These are phyloP conservation scores for Phataginus tricuspis DNA, from an alignment of 2,797 vertebrate genomes.

Conservation along the genomic window DNA sequence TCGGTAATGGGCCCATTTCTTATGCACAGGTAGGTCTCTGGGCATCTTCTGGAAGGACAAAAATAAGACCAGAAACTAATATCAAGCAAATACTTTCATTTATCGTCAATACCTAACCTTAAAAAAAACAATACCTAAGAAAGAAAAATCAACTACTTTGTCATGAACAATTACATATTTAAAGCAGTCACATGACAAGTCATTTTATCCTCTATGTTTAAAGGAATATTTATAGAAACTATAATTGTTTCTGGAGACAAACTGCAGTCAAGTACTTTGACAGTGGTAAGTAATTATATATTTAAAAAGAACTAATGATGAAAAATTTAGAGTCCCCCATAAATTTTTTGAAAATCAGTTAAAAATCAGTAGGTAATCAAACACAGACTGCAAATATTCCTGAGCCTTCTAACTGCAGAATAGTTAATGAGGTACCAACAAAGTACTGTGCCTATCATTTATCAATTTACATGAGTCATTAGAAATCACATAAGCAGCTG, in stretches of 20 bases:
- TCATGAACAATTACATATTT: not conserved
- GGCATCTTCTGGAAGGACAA: not conserved
- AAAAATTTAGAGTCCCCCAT: not conserved
- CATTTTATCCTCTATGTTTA: not conserved
- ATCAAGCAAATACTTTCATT: conserved; percentile 1
- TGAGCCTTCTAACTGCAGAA: conserved; percentile 54
- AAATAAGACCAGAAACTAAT: not conserved
- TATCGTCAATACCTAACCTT: not conserved
- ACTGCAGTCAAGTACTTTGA: not conserved
- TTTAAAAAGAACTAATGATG: not conserved
- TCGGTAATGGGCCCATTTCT: not conserved
- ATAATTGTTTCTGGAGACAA: not conserved
- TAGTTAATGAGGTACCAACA: conserved; percentile 75
- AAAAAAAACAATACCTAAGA: not conserved
- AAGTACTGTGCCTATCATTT: conserved; percentile 77
- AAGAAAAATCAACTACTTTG: conserved; percentile 6
- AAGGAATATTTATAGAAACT: not conserved
- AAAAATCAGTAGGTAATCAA: conserved; percentile 68
- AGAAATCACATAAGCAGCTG: conserved; percentile 81
- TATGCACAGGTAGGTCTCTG: not conserved
- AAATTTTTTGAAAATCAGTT: conserved; percentile 53
- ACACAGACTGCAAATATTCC: conserved; percentile 54
- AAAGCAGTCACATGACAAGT: not conserved
- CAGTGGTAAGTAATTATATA: not conserved
- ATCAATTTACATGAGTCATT: conserved; percentile 82